phyloP scores from a whole-genome alignment of 2,113 vertebrate species.

The Triplophysa rosa region DNA sequence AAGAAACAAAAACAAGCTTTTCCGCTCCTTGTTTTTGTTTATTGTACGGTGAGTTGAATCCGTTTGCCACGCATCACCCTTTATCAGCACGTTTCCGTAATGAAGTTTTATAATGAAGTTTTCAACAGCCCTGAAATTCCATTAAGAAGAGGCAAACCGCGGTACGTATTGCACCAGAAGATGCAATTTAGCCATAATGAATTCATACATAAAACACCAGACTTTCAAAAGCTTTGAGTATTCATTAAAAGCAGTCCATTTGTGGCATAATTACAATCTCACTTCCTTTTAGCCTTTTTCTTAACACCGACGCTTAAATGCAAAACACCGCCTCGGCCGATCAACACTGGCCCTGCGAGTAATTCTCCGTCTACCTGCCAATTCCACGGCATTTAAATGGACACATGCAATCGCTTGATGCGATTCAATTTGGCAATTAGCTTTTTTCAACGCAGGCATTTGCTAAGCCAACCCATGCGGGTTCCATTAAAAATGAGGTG shows the following conservation, averaged over 20 bases:
- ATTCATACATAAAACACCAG: conserved; percentile 45
- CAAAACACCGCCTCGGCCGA: conserved; percentile 7
- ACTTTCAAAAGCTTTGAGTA: conserved; percentile 43
- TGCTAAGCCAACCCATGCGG: conserved; percentile 12
- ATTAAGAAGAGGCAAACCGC: conserved; percentile 37
- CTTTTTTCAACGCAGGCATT: conserved; percentile 30
- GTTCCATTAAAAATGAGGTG: conserved; percentile 31
- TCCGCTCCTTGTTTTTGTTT: neutral
- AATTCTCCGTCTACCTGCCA: conserved; percentile 17
- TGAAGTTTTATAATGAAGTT: conserved; percentile 47
- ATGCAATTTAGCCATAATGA: conserved; percentile 43
- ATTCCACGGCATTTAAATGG: conserved; percentile 16
- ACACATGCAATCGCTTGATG: conserved; percentile 7
- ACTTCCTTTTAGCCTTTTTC: conserved; percentile 30
- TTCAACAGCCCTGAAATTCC: conserved; percentile 39
- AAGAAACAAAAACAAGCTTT: neutral
- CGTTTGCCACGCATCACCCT: conserved; percentile 14
- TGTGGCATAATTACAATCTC: conserved; percentile 41
- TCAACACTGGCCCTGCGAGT: neutral
- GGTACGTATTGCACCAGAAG: conserved; percentile 6
- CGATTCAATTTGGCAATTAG: conserved; percentile 35
- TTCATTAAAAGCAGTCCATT: conserved; percentile 44
- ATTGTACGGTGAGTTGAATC: neutral
- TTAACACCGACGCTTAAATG: conserved; percentile 18
- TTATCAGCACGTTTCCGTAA: conserved; percentile 31